A percentile compares a stretch with the other conserved stretches of the same genome.
Conservation (phyloP, 2,113 vertebrate genomes). For the Picathartes gymnocephalus region DNA sequence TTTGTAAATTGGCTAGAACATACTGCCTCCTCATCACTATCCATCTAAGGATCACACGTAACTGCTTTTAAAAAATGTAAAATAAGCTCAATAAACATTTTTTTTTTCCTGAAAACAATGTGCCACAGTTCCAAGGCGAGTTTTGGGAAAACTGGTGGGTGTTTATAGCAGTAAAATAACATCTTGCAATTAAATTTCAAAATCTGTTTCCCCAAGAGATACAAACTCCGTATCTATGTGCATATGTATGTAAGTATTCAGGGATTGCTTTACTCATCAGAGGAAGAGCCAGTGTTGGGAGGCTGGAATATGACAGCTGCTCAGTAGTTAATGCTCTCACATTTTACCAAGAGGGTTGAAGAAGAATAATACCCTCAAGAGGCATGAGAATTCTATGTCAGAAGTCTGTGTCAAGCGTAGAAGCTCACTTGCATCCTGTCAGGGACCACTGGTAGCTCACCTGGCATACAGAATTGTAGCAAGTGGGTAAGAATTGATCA, state of each 20-base stretch:
- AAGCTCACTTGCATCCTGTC: neutral
- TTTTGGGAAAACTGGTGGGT: neutral
- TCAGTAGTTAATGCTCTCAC: neutral
- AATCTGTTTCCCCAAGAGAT: neutral
- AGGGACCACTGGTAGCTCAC: neutral
- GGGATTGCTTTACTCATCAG: neutral
- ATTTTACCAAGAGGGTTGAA: neutral
- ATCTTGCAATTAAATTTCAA: neutral
- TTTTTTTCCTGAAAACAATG: neutral
- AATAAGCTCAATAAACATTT: neutral
- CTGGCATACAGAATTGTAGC: neutral
- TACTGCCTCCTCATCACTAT: neutral
- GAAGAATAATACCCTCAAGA: neutral
- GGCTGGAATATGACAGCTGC: neutral
- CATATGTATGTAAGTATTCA: neutral
- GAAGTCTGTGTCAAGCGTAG: neutral
- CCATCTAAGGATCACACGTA: neutral
- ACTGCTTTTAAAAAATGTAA: neutral
- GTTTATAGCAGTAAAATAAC: conserved; percentile 18
- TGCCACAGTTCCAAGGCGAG: conserved; percentile 11
- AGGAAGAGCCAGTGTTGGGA: neutral
- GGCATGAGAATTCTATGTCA: neutral
- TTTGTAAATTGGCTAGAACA: neutral
- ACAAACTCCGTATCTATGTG: neutral
- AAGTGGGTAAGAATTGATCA: rapidly evolving